Evolutionary conservation across 2,113 vertebrate genomes (phyloP), one percentile per base, ranked within the genome.

Genomic region (Pseudopodoces humilis): DNA sequence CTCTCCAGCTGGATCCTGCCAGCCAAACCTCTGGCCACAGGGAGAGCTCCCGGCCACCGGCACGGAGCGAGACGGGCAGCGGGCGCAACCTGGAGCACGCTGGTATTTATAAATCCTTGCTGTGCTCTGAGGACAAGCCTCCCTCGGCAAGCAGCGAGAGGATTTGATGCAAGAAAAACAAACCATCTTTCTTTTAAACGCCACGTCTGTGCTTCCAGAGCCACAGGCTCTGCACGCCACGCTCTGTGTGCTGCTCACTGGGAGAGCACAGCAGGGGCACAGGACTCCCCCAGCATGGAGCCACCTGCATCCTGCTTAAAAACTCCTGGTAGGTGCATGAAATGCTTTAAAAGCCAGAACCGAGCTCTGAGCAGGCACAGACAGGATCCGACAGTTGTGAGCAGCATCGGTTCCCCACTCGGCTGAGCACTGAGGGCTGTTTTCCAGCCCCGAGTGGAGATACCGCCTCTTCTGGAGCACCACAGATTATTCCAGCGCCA

Each of bases 181-280:
- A 95, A 55, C 59, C 77, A 22, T 47, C 72, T 25, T 70, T 44
- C 90, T 65, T 31, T 41, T 15, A 49, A 82, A 80, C 71, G 84
- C 79, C 12, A 17, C 2, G 44, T 31, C 77, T 71, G 71, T 31
- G 81, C 20, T 49, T 52, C 16, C 5, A 7, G 93, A 92, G 93
- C 90, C 17, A 13, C 25, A 0, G 31, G 71, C 68, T 83, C 24
- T 20, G 53, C 10, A 1, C 1, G 0, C 46, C 3, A 1, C 0
- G 21, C 69, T 37, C 69, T 31, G 50, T 2, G 4, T 47, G 70
- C 31, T 71, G 30, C 65, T 18, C 3, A 0, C 83, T 6, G 2
- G 31, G 24, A 20, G 46, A 70, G 46, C 11, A 4, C 24, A 5
- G 35, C 1, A 0, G 56, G 56, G 28, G 1, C 53, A 20, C 1